Percentiles rank a stretch among this genome's conserved stretches.
Evolutionary conservation across 2,888 invertebrate species (phyloP).

Genomic region (Ptychoptera contaminata): DNA sequence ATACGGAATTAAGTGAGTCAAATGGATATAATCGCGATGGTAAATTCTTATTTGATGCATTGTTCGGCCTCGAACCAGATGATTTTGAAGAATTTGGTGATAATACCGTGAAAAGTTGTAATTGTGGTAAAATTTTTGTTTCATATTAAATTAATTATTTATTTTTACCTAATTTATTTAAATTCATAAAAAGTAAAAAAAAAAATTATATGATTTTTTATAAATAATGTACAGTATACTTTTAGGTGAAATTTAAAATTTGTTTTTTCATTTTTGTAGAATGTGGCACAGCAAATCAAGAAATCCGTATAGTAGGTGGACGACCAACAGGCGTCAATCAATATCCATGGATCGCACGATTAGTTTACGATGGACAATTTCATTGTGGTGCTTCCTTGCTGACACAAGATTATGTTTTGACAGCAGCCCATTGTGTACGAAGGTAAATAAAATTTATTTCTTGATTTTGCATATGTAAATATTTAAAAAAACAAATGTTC

Average conservation of each 20-base stretch:
- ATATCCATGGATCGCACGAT: conserved; percentile 75
- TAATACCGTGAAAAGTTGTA: conserved; percentile 47
- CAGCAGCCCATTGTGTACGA: conserved; percentile 75
- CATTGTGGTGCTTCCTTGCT: conserved; percentile 76
- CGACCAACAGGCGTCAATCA: conserved; percentile 65
- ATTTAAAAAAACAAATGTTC: neutral
- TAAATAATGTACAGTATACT: neutral
- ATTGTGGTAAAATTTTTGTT: too few relatives aligned
- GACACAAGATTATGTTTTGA: conserved; percentile 69
- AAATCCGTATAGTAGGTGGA: conserved; percentile 76
- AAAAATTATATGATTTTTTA: neutral
- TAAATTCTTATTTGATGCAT: conserved; percentile 55
- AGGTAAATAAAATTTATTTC: conserved; percentile 32
- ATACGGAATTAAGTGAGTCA: neutral
- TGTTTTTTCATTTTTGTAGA: conserved; percentile 35
- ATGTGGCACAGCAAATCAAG: conserved; percentile 69
- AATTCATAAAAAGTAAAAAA: too few relatives aligned
- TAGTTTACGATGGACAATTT: conserved; percentile 77
- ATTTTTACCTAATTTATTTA: too few relatives aligned
- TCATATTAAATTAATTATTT: too few relatives aligned
- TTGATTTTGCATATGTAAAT: conserved; percentile 17
- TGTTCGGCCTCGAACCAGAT: conserved; percentile 48
- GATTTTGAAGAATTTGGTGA: conserved; percentile 42
- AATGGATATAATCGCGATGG: conserved; percentile 35
- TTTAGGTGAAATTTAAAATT: neutral